phyloP scores from a whole-genome alignment of 2,888 invertebrate genomes.

The Conops quadrifasciatus region DNA sequence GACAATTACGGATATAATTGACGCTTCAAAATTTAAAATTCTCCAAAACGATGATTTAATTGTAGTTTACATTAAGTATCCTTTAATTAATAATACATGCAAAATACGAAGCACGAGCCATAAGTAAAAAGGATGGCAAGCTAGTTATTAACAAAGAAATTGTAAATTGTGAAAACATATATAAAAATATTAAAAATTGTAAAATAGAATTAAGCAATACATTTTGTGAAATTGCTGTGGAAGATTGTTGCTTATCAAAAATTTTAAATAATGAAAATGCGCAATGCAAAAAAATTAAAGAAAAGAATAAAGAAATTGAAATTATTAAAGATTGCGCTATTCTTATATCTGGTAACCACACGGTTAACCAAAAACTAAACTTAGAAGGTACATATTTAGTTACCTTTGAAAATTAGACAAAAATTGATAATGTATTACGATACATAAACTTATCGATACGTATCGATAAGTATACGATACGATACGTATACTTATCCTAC shows the following conservation, averaged over 20 bases:
- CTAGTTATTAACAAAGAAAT: not conserved
- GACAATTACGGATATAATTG: not conserved
- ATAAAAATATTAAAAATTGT: not conserved
- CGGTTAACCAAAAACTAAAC: not conserved
- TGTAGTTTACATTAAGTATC: not conserved
- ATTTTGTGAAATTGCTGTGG: not conserved
- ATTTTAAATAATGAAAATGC: too few species aligned
- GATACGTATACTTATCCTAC: not conserved
- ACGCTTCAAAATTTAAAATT: not conserved
- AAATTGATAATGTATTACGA: not conserved
- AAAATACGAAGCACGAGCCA: not conserved
- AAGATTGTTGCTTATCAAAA: not conserved
- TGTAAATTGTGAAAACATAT: not conserved
- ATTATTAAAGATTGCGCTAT: not conserved
- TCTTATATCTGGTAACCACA: not conserved
- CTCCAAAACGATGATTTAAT: too few species aligned
- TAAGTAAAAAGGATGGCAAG: not conserved
- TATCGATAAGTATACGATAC: too few species aligned
- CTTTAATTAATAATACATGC: not conserved
- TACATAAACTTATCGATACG: too few species aligned
- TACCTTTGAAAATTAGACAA: not conserved
- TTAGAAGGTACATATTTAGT: not conserved
- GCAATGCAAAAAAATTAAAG: not conserved
- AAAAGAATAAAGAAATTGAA: not conserved
- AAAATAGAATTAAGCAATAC: not conserved